These are phyloP conservation scores for Cheilinus undulatus DNA, from an alignment of 2,113 vertebrate genomes.

Conservation along the genomic window DNA sequence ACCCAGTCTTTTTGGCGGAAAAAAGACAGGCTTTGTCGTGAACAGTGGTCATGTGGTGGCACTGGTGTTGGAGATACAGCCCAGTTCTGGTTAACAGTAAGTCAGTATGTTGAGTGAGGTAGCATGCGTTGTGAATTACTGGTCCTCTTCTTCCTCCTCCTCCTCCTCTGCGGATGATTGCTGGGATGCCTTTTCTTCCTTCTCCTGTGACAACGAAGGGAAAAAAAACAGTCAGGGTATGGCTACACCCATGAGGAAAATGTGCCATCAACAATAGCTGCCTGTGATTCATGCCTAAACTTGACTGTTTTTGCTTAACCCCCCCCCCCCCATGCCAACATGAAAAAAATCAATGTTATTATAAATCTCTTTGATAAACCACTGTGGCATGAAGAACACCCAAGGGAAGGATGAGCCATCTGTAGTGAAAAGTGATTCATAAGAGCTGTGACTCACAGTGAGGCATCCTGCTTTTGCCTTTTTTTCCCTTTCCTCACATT, in stretches of 20 bases:
- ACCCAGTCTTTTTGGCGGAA: conserved; percentile 53
- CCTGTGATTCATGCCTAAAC: conserved; percentile 48
- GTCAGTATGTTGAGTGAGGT: conserved; percentile 87
- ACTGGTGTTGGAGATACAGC: conserved; percentile 80
- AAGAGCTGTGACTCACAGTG: conserved; percentile 87
- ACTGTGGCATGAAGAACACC: conserved; percentile 48
- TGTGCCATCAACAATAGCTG: conserved; percentile 24
- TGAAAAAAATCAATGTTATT: conserved; percentile 16
- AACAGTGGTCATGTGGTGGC: conserved; percentile 80
- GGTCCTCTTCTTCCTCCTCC: conserved; percentile 90
- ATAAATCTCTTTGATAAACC: conserved; percentile 50
- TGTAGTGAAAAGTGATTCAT: conserved; percentile 75
- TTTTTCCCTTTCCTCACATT: conserved; percentile 31
- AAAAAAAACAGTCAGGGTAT: background rate
- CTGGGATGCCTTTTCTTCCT: conserved; percentile 93
- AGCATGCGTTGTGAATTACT: conserved; percentile 88
- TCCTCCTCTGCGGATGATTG: conserved; percentile 91
- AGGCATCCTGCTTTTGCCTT: conserved; percentile 74
- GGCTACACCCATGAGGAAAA: conserved; percentile 41
- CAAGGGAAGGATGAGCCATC: conserved; percentile 60
- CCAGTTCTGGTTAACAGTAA: conserved; percentile 85
- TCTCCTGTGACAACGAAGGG: conserved; percentile 81
- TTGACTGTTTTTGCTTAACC: conserved; percentile 27
- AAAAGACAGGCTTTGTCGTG: conserved; percentile 57
- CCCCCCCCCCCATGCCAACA: conserved; percentile 9